Conservation (phyloP, 2,888 invertebrate species). For the Mimachlamys varia region DNA sequence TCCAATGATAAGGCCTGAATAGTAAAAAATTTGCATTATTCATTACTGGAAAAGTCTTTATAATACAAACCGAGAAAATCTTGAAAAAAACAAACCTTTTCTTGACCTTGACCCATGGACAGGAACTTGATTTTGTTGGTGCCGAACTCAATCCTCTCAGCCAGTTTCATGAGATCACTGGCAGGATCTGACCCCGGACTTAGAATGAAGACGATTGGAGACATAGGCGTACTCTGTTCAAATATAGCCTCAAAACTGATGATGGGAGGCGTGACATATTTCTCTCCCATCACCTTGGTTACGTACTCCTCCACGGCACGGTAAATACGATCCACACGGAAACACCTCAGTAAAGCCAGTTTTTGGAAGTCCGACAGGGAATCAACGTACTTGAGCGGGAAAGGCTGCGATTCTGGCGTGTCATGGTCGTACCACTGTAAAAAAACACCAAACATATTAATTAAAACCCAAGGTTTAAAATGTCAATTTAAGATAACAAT, state of each 20-base stretch:
- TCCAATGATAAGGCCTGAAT: too few relatives aligned
- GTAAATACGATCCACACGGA: slow-evolving; percentile 94
- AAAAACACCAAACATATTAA: slow-evolving; percentile 55
- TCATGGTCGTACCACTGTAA: slow-evolving; percentile 92
- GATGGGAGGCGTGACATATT: slow-evolving; percentile 94
- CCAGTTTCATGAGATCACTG: slow-evolving; percentile 81
- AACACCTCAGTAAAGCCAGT: slow-evolving; percentile 93
- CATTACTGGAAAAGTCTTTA: not conserved
- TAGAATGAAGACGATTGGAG: slow-evolving; percentile 82
- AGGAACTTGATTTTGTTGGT: slow-evolving; percentile 81
- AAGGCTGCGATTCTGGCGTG: slow-evolving; percentile 88
- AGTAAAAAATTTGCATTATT: too few relatives aligned
- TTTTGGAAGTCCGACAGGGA: slow-evolving; percentile 86
- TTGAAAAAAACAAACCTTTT: slow-evolving; percentile 72
- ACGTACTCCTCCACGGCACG: slow-evolving; percentile 93
- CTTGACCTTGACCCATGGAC: slow-evolving; percentile 82
- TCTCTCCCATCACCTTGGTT: slow-evolving; percentile 91
- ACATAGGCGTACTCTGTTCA: slow-evolving; percentile 91
- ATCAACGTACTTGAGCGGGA: slow-evolving; percentile 89
- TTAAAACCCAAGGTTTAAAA: not conserved
- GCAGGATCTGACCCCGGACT: slow-evolving; percentile 82
- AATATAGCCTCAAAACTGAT: slow-evolving; percentile 92
- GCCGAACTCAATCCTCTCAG: slow-evolving; percentile 81
- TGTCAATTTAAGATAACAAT: not conserved
- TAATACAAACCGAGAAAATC: too few relatives aligned